phyloP scores from a whole-genome alignment of 2,888 invertebrate genomes.

The Dasypogon diadema region DNA sequence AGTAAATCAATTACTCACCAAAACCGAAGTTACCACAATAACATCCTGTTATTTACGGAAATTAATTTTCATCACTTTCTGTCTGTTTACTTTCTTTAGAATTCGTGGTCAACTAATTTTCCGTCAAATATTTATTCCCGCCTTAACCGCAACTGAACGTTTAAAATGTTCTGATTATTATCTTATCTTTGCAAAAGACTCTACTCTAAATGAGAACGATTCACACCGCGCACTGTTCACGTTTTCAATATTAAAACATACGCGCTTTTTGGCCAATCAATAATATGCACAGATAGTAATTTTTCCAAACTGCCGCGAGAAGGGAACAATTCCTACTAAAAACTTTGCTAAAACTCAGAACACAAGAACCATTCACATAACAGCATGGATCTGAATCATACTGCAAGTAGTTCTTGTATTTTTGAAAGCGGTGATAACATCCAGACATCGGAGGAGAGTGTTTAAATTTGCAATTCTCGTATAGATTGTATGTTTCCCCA shows the following conservation, averaged over 20 bases:
- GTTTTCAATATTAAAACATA: neutral
- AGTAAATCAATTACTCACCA: no score
- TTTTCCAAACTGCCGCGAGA: no score
- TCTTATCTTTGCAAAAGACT: conserved; percentile 3
- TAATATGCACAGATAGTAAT: no score
- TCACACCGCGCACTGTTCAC: neutral
- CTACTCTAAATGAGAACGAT: neutral
- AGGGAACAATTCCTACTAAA: neutral
- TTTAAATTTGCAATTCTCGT: neutral
- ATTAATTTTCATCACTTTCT: no score
- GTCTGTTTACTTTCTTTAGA: no score
- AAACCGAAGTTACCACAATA: no score
- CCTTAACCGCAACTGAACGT: neutral
- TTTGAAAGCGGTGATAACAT: neutral
- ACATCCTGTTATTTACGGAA: no score
- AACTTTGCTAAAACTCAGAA: neutral
- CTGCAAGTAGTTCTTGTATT: neutral
- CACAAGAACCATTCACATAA: neutral
- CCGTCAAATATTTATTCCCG: neutral
- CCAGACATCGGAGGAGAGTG: neutral
- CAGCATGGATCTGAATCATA: neutral
- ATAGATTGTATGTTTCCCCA: neutral
- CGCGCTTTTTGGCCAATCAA: no score
- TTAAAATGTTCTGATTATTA: neutral
- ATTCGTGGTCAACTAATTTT: neutral